Conservation (phyloP, 2,113 vertebrate genomes). For the Hemichromis elongatus region DNA sequence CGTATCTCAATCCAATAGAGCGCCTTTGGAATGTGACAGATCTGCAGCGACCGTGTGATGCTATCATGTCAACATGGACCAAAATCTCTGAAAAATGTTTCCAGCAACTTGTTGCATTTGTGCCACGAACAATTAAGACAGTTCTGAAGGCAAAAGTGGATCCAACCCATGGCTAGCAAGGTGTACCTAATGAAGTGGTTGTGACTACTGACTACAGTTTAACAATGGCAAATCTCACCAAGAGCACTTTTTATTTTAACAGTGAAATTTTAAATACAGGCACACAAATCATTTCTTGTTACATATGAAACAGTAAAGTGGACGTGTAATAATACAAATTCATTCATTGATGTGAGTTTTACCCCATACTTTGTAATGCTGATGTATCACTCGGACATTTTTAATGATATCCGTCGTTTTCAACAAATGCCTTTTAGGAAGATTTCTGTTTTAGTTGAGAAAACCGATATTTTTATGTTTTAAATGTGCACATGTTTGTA, state of each 20-base stretch:
- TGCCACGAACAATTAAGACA: neutral
- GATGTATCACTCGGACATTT: neutral
- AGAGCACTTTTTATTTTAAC: neutral
- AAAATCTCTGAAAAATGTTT: neutral
- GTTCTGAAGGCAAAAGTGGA: neutral
- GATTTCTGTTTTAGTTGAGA: neutral
- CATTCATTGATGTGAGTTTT: neutral
- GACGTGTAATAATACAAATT: neutral
- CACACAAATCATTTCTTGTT: neutral
- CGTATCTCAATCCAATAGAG: neutral
- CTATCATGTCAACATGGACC: neutral
- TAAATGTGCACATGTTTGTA: constrained; percentile 10
- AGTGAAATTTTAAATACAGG: neutral
- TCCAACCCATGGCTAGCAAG: neutral
- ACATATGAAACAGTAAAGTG: neutral
- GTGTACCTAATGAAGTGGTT: neutral
- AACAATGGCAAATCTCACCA: neutral
- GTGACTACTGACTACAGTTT: neutral
- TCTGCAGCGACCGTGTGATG: neutral
- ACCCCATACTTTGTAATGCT: neutral
- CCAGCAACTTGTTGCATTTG: neutral
- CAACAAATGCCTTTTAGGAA: neutral
- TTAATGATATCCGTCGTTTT: neutral
- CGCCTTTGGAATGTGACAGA: neutral
- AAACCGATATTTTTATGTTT: neutral